A percentile compares a stretch with the other conserved stretches of the same genome.
These are phyloP conservation scores for Notechis scutatus DNA, from an alignment of 2,113 vertebrate species.

Conservation along the genomic window DNA sequence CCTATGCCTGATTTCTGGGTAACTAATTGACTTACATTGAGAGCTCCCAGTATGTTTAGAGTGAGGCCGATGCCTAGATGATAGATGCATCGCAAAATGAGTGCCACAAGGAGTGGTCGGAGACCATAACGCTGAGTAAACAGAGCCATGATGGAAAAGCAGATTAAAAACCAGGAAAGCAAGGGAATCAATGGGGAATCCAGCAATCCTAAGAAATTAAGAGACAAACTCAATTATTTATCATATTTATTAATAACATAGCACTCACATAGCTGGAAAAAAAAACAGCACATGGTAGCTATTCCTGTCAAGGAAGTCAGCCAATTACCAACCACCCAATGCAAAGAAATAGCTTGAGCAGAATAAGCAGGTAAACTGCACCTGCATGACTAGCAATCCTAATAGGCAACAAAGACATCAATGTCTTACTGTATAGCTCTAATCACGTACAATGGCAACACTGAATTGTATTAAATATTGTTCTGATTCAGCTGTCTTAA, in stretches of 20 bases:
- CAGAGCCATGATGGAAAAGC: slow-evolving; percentile 84
- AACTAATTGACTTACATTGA: slow-evolving; percentile 72
- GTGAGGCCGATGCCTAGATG: slow-evolving; percentile 93
- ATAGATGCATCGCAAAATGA: slow-evolving; percentile 90
- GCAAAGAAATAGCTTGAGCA: neutral
- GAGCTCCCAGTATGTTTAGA: slow-evolving; percentile 83
- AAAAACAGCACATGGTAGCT: neutral
- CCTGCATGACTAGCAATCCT: neutral
- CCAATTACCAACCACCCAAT: neutral
- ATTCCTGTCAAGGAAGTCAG: neutral
- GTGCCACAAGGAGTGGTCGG: slow-evolving; percentile 84
- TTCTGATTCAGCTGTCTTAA: neutral
- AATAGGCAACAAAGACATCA: neutral
- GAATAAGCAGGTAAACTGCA: neutral
- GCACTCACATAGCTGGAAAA: neutral
- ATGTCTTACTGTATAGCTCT: neutral
- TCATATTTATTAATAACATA: neutral
- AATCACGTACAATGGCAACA: neutral
- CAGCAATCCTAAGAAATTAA: slow-evolving; percentile 72
- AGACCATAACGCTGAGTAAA: slow-evolving; percentile 87
- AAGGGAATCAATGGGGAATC: slow-evolving; percentile 85
- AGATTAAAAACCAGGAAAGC: slow-evolving; percentile 88
- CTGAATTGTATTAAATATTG: neutral
- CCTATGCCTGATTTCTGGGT: neutral
- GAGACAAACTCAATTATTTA: fast-evolving